Base-by-base conservation (phyloP, 2,888 invertebrate genomes). In the Ditylenchus weischeri region DNA sequence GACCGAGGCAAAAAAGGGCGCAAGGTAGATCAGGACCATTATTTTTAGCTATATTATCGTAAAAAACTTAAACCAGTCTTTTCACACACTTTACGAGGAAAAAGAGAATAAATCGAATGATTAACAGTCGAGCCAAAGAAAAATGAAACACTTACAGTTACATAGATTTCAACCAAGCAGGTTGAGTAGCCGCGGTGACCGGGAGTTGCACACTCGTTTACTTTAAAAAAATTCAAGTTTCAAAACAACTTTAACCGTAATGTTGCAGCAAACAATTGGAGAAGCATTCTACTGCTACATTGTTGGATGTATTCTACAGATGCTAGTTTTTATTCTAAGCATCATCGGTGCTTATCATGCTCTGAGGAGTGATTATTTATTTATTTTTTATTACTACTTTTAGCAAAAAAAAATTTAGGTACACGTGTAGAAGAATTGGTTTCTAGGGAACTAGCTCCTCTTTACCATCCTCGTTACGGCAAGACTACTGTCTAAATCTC, bases 201-300 rank as follows among this genome's bases (percentile, higher is more conserved):
- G n/a, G n/a, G n/a, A n/a, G n/a, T n/a, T n/a, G n/a, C n/a, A n/a
- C n/a, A n/a, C n/a, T n/a, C n/a, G n/a, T n/a, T n/a, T n/a, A n/a
- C n/a, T n/a, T n/a, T n/a, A n/a, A 4, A 29, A 29, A 29, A 50
- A 4, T 19, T 50, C 19, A 50, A 50, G 51, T 50, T 50, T 19
- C 2, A 50, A 50, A 50, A 23, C 3, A 54, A 54, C 3, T 23
- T n/a, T 43, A 15, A 43, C 11, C 43, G 2, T 6, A 13, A 38
- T 29, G 21, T 29, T 80, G 49, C 70, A 80, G 80, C 81, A 81
- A 79, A 68, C 71, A 15, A 81, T 81, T 66, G 81, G 81, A 23
- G 74, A 74, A 57, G 81, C 79, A 0, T 81, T 81, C 71, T 82
- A 80, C 63, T 72, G 80, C 43, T 80, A 81, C 68, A 65, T 75